phyloP scores from a whole-genome alignment of 30 jellyfish, hydroid and myxozoan genomes.

The Phacellophora camtschatica region DNA sequence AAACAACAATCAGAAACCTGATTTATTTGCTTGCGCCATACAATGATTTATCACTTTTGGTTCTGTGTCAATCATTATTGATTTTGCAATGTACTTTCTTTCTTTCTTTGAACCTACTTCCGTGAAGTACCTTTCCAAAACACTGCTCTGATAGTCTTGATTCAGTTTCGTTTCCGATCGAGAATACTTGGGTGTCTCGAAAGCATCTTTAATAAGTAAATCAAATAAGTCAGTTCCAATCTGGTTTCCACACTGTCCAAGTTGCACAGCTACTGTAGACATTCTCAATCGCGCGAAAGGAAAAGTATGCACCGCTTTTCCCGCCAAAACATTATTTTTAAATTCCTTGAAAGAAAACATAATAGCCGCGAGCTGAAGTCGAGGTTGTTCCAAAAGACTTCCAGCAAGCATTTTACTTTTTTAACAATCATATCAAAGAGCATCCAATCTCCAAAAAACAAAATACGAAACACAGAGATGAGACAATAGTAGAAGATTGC shows the following conservation, averaged over 20 bases:
- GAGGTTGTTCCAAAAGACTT: too few relatives aligned
- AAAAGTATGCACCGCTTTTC: too few relatives aligned
- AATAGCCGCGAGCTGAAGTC: too few relatives aligned
- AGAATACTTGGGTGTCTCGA: slow-evolving; percentile 49
- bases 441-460: too few relatives aligned
- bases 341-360: too few relatives aligned
- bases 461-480: too few relatives aligned
- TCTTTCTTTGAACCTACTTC: not conserved
- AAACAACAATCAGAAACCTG: slow-evolving; percentile 44
- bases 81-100: slow-evolving; percentile 46
- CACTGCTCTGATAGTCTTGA: slow-evolving; percentile 41
- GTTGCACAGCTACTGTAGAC: slow-evolving; percentile 89
- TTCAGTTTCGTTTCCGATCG: not conserved
- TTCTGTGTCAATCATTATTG: slow-evolving; percentile 87
- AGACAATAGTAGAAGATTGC: too few relatives aligned
- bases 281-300: too few relatives aligned
- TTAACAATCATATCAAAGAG: too few relatives aligned
- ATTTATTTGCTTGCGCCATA: slow-evolving; percentile 13
- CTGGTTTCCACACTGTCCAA: slow-evolving; percentile 98
- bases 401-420: too few relatives aligned
- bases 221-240: slow-evolving; percentile 81
- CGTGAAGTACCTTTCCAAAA: slow-evolving; percentile 62
- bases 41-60: slow-evolving; percentile 76
- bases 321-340: not conserved
- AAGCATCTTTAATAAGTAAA: slow-evolving; percentile 61